Base-by-base conservation (phyloP, 2,113 vertebrate genomes). In the Tonatia bakeri region DNA sequence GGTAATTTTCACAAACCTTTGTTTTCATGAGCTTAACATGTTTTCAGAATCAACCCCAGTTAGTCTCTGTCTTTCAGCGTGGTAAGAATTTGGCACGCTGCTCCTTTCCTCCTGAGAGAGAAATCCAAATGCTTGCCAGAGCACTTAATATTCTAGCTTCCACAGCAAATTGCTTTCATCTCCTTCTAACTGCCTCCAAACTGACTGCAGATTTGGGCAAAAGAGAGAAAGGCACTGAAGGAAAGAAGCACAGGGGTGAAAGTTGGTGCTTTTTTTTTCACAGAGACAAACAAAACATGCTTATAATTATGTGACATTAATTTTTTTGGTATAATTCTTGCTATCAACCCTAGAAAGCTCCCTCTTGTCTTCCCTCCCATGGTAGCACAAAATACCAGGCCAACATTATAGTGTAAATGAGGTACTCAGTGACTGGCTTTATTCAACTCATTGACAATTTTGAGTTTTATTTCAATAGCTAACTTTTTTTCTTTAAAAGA, bases 141-240 rank as follows among this genome's bases (percentile, higher is more conserved):
- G 47, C 77, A 59, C 94, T 97, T 90, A 90, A 94, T 87, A 92
- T 83, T 96, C 82, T 50, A 90, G 82, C 88, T 88, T 72, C 93
- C 70, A 96, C 52, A 91, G 89, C 79, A 70, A 91, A 95, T 79
- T 11, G 17, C 87, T 95, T 91, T 96, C 94, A 92, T 95, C 91
- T 90, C 69, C 59, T 90, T 33, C 69, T 95, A 93, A 90, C 47
- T 12, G 40, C 59, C 82, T 94, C 88, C 59, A 94, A 85, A 77
- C 33, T 82, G 83, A 94, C 67, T 93, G 88, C 40, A 83, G 73
- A 93, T 88, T 50, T 81, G 22, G 31, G 54, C 56, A 91, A 90
- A 86, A 95, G 38, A 92, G 50, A 84, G 33, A 87, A 82, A 89
- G n/a, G 31, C 9, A 64, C 10, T 50, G 80, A 15, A 91, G 72